These are phyloP conservation scores for Ranitomeya imitator DNA, from an alignment of 2,113 vertebrate species.

Conservation along the genomic window DNA sequence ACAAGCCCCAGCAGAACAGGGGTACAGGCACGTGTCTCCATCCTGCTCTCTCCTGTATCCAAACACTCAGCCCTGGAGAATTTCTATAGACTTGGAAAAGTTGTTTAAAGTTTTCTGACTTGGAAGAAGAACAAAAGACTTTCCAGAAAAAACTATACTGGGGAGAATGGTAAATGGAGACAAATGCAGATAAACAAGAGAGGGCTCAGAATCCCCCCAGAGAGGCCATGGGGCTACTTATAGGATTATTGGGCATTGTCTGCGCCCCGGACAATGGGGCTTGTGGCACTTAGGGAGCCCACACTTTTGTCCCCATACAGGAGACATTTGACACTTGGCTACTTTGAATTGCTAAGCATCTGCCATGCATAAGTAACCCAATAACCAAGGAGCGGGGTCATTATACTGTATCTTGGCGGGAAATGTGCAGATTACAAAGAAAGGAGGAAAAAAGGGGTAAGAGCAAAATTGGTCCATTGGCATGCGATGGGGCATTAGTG, in stretches of 20 bases:
- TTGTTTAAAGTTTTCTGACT: neutral
- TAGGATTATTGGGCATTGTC: constrained; percentile 57
- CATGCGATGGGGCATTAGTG: neutral
- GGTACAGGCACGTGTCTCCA: constrained; percentile 61
- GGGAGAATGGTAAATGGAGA: constrained; percentile 57
- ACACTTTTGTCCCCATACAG: constrained; percentile 55
- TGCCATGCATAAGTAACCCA: constrained; percentile 52
- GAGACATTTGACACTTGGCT: constrained; percentile 59
- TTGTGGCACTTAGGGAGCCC: constrained; percentile 52
- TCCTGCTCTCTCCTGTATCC: constrained; percentile 24
- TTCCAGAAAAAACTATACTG: constrained; percentile 52
- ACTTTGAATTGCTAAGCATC: constrained; percentile 63
- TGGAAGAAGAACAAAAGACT: constrained; percentile 56
- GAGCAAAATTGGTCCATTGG: neutral
- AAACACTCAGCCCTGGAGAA: neutral
- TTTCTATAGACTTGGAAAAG: constrained; percentile 41
- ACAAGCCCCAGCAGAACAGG: neutral
- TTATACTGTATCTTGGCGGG: neutral
- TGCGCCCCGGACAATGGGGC: constrained; percentile 35
- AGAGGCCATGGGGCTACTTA: neutral
- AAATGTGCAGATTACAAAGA: neutral
- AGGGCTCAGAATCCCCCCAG: constrained; percentile 18
- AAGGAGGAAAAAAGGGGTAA: neutral
- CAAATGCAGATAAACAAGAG: constrained; percentile 40
- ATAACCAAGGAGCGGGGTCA: neutral